Conservation (phyloP, 2,888 invertebrate species). For the Meta bourneti region DNA sequence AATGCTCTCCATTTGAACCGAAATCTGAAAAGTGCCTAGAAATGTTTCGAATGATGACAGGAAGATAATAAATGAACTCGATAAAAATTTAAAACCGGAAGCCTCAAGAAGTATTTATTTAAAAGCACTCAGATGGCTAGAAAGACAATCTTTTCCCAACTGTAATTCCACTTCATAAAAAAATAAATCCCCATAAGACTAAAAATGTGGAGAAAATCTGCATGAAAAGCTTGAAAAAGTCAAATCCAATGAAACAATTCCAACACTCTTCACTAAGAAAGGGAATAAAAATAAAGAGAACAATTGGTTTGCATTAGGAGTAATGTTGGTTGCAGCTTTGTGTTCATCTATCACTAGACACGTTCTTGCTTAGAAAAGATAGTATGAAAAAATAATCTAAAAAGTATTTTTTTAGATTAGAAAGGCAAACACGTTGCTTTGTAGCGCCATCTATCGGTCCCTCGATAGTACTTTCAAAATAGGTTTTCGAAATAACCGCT, state of each 20-base stretch:
- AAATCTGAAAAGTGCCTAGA: too few relatives aligned
- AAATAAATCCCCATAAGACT: neutral
- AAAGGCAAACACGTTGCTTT: neutral
- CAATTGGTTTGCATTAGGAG: conserved; percentile 42
- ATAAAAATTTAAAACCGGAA: too few relatives aligned
- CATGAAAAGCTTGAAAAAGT: neutral
- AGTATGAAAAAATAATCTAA: neutral
- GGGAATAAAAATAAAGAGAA: neutral
- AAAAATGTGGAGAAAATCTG: conserved; percentile 3
- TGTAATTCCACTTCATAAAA: neutral
- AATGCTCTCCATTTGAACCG: too few relatives aligned
- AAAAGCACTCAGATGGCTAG: too few relatives aligned
- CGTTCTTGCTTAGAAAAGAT: conserved; percentile 17
- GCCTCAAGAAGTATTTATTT: too few relatives aligned
- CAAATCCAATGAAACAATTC: conserved; percentile 34
- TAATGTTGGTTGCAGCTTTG: conserved; percentile 26
- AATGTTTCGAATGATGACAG: too few relatives aligned
- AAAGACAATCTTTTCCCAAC: too few relatives aligned
- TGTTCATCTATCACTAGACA: conserved; percentile 29
- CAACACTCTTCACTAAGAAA: neutral
- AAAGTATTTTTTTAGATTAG: neutral
- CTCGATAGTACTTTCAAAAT: too few relatives aligned
- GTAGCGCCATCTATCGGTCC: conserved; percentile 14
- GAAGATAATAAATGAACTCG: too few relatives aligned
- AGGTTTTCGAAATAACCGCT: too few relatives aligned